Percentiles rank a stretch among this genome's conserved stretches.
Conservation (phyloP, 2,113 vertebrate species). For the Coptodon bakossiorum region DNA sequence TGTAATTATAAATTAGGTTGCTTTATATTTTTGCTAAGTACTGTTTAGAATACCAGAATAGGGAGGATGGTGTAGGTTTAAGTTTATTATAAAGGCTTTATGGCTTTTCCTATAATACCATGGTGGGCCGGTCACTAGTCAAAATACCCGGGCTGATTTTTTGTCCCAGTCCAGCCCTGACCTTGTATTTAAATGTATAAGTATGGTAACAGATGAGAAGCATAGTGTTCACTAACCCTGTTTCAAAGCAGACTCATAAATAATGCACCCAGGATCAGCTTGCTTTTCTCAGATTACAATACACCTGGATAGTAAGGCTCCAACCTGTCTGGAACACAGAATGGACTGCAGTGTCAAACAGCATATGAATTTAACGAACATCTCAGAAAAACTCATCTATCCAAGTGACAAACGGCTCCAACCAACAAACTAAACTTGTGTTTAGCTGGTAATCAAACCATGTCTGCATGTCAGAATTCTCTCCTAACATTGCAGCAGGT, state of each 20-base stretch:
- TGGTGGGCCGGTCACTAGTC: too few species aligned
- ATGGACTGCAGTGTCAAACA: neutral
- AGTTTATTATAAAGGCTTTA: too few species aligned
- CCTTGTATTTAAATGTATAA: neutral
- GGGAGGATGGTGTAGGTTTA: too few species aligned
- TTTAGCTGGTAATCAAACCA: neutral
- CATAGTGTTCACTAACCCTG: neutral
- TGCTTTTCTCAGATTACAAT: slow-evolving; percentile 22
- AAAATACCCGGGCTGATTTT: too few species aligned
- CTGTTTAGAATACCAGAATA: too few species aligned
- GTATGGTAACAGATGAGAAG: neutral
- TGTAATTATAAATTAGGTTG: too few species aligned
- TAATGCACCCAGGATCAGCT: slow-evolving; percentile 53
- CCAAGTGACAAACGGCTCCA: neutral
- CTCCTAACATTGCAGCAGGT: neutral
- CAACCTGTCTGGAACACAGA: neutral
- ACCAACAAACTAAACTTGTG: neutral
- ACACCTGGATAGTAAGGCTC: neutral
- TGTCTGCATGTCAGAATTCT: neutral
- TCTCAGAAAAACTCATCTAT: neutral
- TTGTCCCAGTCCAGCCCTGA: too few species aligned
- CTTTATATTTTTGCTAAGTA: too few species aligned
- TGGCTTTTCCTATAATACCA: too few species aligned
- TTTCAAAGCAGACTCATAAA: slow-evolving; percentile 19
- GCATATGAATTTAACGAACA: neutral